Conservation (phyloP, 2,113 vertebrate genomes). For the Strix uralensis region DNA sequence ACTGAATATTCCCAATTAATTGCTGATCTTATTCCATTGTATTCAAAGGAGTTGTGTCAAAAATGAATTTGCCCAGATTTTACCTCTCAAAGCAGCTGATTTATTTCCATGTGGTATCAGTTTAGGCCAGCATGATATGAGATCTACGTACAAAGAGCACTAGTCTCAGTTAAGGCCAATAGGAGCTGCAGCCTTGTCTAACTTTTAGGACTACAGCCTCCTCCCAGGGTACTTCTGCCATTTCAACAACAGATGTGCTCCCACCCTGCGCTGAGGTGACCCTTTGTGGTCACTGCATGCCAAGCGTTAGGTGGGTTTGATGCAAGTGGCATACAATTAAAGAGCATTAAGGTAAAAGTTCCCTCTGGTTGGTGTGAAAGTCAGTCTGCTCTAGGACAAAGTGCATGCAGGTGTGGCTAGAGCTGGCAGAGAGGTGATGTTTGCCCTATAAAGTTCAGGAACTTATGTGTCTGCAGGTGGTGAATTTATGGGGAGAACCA, state of each 20-base stretch:
- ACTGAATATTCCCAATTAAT: background rate
- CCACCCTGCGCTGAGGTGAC: background rate
- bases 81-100: background rate
- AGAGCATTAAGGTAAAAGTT: background rate
- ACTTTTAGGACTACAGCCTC: background rate
- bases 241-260: background rate
- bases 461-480: background rate
- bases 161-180: background rate
- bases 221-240: background rate
- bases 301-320: accelerated
- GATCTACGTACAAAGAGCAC: background rate
- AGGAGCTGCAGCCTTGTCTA: background rate
- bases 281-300: background rate
- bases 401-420: background rate
- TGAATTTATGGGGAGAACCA: background rate
- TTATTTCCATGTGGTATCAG: background rate
- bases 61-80: background rate
- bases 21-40: background rate
- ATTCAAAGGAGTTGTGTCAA: background rate
- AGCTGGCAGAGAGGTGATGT: background rate
- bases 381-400: background rate
- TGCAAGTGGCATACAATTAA: background rate
- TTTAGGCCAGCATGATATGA: background rate
- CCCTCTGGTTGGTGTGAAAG: background rate
- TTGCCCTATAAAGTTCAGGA: background rate